Evolutionary conservation across 2,113 vertebrate species (phyloP).

Genomic region (Lepisosteus osseus): DNA sequence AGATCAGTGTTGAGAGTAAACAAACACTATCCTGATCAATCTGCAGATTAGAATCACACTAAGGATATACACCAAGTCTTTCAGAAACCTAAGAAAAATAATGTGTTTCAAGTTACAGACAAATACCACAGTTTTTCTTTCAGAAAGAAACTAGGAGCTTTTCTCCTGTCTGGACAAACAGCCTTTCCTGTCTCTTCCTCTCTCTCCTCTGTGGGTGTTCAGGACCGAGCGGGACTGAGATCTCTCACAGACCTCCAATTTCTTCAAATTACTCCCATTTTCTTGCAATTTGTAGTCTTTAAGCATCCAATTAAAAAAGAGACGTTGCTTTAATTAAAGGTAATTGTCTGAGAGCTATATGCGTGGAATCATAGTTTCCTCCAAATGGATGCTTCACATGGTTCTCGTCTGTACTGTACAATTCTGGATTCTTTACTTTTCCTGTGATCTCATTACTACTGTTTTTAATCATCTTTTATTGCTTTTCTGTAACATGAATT

Average conservation of each 20-base stretch:
- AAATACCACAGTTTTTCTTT: no score
- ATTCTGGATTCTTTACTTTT: constrained; percentile 17
- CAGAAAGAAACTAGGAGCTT: no score
- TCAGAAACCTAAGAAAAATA: no score
- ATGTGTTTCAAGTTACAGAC: no score
- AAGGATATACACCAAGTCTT: no score
- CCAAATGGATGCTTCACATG: constrained; percentile 6
- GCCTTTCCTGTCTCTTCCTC: no score
- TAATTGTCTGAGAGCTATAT: constrained; percentile 19
- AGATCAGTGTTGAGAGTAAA: no score
- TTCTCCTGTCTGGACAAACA: no score
- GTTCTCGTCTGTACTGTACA: background rate
- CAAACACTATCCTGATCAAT: no score
- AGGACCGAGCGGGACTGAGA: background rate
- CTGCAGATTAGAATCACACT: no score
- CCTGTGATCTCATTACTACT: constrained; percentile 1
- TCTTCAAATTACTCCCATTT: background rate
- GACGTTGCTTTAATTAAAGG: constrained; percentile 11
- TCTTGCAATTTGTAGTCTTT: constrained; percentile 2
- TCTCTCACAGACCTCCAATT: background rate
- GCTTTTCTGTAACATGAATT: background rate
- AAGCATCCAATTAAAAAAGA: background rate
- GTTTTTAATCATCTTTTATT: background rate
- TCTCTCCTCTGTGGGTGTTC: no score
- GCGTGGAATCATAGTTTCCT: constrained; percentile 3